Conservation (phyloP, 2,888 invertebrate genomes). For the Deroplatys truncata region DNA sequence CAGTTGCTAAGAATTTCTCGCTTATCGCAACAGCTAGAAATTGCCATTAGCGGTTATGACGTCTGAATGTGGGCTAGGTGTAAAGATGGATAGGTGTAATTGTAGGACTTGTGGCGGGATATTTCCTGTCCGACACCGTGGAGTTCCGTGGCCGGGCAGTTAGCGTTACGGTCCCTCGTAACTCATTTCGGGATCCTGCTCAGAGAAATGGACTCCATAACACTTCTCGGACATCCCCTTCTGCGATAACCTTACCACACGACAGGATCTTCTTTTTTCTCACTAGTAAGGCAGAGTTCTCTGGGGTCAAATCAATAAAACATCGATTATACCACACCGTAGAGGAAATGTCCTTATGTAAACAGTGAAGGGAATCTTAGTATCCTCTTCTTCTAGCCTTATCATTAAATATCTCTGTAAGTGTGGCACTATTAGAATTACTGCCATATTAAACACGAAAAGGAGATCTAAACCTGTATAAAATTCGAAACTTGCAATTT, state of each 20-base stretch:
- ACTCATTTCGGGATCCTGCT: neutral
- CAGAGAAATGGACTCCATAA: conserved; percentile 13
- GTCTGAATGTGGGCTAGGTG: neutral
- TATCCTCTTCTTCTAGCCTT: no score
- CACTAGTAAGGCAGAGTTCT: neutral
- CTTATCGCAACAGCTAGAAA: neutral
- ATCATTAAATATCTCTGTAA: no score
- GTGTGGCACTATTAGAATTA: no score
- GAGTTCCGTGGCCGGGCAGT: neutral
- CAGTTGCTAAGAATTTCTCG: neutral
- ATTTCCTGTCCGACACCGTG: neutral
- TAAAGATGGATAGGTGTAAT: neutral
- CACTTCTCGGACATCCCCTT: neutral
- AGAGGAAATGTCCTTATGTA: neutral
- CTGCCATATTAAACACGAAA: no score
- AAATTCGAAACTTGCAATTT: no score
- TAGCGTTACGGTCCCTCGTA: conserved; percentile 9
- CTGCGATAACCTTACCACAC: neutral
- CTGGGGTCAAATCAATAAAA: neutral
- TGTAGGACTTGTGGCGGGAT: neutral
- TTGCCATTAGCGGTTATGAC: neutral
- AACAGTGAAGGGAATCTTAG: neutral
- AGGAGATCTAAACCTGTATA: accelerated
- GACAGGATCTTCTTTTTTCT: neutral
- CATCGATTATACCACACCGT: neutral